Evolutionary conservation across 1,140 invertebrate genomes (phyloP).

Genomic region (Drosophila pandora): DNA sequence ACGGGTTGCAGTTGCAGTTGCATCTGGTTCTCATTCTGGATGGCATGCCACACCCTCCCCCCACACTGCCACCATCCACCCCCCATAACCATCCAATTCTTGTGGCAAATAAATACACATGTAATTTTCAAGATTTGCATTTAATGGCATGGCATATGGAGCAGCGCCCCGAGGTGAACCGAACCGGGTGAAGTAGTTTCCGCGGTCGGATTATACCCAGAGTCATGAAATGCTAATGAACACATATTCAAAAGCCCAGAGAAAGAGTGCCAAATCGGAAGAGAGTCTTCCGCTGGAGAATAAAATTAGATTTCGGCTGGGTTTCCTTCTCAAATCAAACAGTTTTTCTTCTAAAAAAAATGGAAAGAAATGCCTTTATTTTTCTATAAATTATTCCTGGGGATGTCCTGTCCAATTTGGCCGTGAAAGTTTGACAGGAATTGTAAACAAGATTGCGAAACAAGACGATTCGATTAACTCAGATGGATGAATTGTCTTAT

Average conservation of each 20-base stretch:
- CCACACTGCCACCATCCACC: not conserved
- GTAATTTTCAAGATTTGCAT: slow-evolving; percentile 74
- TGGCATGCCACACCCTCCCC: not conserved
- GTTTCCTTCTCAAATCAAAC: not conserved
- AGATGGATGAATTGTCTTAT: slow-evolving; percentile 79
- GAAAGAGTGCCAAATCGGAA: not conserved
- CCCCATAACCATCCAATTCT: not conserved
- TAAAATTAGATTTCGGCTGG: not conserved
- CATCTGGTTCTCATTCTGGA: slow-evolving; percentile 38
- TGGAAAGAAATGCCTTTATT: not conserved
- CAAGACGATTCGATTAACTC: slow-evolving; percentile 77
- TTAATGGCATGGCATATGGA: slow-evolving; percentile 41
- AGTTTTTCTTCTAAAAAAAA: too few relatives aligned
- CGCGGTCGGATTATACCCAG: slow-evolving; percentile 2
- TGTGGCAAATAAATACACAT: slow-evolving; percentile 71
- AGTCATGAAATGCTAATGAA: slow-evolving; percentile 47
- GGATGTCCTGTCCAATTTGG: not conserved
- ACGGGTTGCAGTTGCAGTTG: slow-evolving; percentile 21
- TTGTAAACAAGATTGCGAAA: slow-evolving; percentile 38
- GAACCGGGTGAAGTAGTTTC: slow-evolving; percentile 12
- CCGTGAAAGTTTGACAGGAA: slow-evolving; percentile 32
- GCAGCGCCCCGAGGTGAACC: slow-evolving; percentile 8
- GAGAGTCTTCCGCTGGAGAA: not conserved
- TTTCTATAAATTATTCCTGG: not conserved
- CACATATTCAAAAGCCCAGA: slow-evolving; percentile 17